Conservation (phyloP, 1,140 invertebrate genomes). For the Ips nitidus region DNA sequence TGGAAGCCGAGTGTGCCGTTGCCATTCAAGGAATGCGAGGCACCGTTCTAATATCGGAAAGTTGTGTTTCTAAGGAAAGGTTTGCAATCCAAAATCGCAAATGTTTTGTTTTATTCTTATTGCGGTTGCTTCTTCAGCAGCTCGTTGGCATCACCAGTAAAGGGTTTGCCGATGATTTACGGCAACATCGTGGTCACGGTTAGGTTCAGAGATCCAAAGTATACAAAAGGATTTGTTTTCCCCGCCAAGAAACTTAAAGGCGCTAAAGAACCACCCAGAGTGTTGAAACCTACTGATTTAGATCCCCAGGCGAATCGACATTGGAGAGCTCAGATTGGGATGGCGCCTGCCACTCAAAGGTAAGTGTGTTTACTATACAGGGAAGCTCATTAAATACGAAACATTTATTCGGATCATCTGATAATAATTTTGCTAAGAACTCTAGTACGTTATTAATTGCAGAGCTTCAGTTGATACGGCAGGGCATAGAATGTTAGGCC, state of each 20-base stretch:
- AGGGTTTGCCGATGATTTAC: slow-evolving; percentile 61
- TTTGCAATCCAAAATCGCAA: background rate
- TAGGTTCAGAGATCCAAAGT: slow-evolving; percentile 80
- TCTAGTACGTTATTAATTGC: slow-evolving; percentile 4
- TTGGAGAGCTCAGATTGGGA: slow-evolving; percentile 72
- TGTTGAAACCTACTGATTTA: slow-evolving; percentile 81
- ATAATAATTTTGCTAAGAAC: too few relatives aligned
- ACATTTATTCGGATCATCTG: too few relatives aligned
- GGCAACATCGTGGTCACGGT: slow-evolving; percentile 68
- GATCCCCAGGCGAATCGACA: slow-evolving; percentile 66
- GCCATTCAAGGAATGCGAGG: slow-evolving; percentile 74
- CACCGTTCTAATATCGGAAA: slow-evolving; percentile 67
- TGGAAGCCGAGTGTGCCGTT: slow-evolving; percentile 57
- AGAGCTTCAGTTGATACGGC: slow-evolving; percentile 64
- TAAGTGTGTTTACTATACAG: slow-evolving; percentile 3
- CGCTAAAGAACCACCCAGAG: slow-evolving; percentile 68
- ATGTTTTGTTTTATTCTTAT: background rate
- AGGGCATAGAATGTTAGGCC: slow-evolving; percentile 69
- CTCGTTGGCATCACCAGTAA: slow-evolving; percentile 69
- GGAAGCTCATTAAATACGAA: too few relatives aligned
- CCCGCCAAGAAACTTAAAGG: slow-evolving; percentile 70
- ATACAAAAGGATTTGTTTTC: slow-evolving; percentile 74
- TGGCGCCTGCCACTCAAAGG: slow-evolving; percentile 48
- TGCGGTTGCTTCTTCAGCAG: slow-evolving; percentile 46
- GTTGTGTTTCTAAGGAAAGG: slow-evolving; percentile 45